Evolutionary conservation across 2,888 invertebrate species (phyloP).

Genomic region (Habroteleia sp.): DNA sequence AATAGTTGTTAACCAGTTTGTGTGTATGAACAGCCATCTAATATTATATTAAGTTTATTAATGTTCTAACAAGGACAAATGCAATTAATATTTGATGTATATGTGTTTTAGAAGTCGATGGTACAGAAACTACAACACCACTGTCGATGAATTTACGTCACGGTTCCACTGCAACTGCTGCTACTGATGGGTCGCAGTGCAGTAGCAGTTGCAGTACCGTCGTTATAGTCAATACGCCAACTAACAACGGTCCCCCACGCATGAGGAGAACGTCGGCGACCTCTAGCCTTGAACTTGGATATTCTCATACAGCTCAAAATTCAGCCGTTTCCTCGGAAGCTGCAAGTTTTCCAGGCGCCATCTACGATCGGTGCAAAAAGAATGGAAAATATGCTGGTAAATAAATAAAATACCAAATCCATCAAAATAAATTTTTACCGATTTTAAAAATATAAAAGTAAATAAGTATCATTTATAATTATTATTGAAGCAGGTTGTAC

Average conservation of each 20-base stretch:
- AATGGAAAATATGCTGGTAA: slow-evolving; percentile 73
- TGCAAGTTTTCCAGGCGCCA: slow-evolving; percentile 82
- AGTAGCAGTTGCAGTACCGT: slow-evolving; percentile 94
- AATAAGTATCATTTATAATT: too few species aligned
- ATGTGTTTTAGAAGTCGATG: slow-evolving; percentile 74
- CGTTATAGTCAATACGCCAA: slow-evolving; percentile 85
- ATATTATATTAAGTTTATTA: too few species aligned
- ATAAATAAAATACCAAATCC: slow-evolving; percentile 14
- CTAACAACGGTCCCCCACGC: slow-evolving; percentile 80
- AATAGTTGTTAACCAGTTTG: too few species aligned
- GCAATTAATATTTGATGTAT: too few species aligned
- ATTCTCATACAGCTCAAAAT: slow-evolving; percentile 93
- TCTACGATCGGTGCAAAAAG: slow-evolving; percentile 79
- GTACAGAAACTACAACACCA: slow-evolving; percentile 68
- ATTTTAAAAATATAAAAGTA: too few species aligned
- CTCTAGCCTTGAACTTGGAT: slow-evolving; percentile 91
- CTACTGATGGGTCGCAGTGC: slow-evolving; percentile 87
- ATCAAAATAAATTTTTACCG: too few species aligned
- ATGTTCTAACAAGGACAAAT: too few species aligned
- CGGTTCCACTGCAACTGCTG: slow-evolving; percentile 64
- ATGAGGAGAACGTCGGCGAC: slow-evolving; percentile 87
- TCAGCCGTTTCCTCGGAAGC: slow-evolving; percentile 87
- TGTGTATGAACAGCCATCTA: too few species aligned
- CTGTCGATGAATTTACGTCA: slow-evolving; percentile 61
- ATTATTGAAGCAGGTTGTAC: too few species aligned